These are phyloP conservation scores for Patagioenas fasciata DNA, from an alignment of 2,113 vertebrate genomes.

Conservation along the genomic window DNA sequence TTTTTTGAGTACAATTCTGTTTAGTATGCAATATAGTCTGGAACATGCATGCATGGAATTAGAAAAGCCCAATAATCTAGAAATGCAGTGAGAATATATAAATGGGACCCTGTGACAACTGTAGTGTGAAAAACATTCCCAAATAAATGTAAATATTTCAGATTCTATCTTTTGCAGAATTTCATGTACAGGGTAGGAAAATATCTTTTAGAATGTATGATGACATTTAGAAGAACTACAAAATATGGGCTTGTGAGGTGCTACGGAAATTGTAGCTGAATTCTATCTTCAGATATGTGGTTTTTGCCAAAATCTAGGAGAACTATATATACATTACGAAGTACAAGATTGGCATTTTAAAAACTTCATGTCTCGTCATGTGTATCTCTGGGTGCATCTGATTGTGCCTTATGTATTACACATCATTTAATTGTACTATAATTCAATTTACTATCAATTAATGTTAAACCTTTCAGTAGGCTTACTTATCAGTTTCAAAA, in stretches of 20 bases:
- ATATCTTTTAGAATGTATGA: neutral
- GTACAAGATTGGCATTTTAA: neutral
- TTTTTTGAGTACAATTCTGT: neutral
- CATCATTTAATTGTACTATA: neutral
- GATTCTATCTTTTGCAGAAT: neutral
- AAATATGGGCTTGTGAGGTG: neutral
- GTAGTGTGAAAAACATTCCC: neutral
- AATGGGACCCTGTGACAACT: neutral
- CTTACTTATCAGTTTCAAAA: neutral
- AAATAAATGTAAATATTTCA: conserved; percentile 1
- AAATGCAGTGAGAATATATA: conserved; percentile 7
- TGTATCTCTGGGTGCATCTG: neutral
- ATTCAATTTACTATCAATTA: neutral
- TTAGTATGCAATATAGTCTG: conserved; percentile 3
- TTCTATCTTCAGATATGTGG: neutral
- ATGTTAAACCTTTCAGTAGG: neutral
- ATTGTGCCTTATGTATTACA: neutral
- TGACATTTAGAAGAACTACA: neutral
- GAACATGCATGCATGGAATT: neutral
- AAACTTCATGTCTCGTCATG: neutral
- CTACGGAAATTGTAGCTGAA: neutral
- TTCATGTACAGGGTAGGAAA: neutral
- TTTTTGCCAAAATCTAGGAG: neutral
- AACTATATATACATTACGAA: neutral
- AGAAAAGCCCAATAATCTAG: neutral